Conservation (phyloP, 2,113 vertebrate genomes). For the Grus americana region DNA sequence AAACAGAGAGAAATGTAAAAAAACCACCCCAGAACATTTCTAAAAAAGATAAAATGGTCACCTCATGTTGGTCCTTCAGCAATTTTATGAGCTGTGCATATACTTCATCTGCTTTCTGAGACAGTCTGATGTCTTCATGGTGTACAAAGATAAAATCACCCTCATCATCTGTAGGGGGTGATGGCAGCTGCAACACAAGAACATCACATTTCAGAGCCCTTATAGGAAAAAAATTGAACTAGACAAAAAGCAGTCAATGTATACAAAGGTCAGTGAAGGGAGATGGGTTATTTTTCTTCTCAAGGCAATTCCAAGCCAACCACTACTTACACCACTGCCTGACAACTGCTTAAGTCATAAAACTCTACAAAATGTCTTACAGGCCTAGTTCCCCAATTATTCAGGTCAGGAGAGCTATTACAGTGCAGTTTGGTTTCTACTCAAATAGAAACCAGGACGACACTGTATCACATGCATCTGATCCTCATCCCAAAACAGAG, state of each 20-base stretch:
- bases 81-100: constrained; percentile 87
- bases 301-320: not conserved
- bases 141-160: constrained; percentile 91
- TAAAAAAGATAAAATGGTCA: not conserved
- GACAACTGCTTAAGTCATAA: not conserved
- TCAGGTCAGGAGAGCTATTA: not conserved
- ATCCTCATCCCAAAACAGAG: not conserved
- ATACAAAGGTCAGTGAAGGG: not conserved
- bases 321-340: not conserved
- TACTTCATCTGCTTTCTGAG: constrained; percentile 88
- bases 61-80: constrained; percentile 90
- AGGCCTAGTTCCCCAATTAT: not conserved
- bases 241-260: not conserved
- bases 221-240: not conserved
- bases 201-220: not conserved
- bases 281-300: not conserved
- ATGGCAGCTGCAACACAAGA: constrained; percentile 82
- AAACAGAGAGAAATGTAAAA: not conserved
- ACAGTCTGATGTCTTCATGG: constrained; percentile 87
- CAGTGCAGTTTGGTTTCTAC: not conserved
- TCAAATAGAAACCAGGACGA: not conserved
- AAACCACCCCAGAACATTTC: not conserved
- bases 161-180: constrained; percentile 90
- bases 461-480: not conserved
- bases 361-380: not conserved